These are phyloP conservation scores for Drosophila phalerata DNA, from an alignment of 2,888 invertebrate genomes.

Conservation along the genomic window DNA sequence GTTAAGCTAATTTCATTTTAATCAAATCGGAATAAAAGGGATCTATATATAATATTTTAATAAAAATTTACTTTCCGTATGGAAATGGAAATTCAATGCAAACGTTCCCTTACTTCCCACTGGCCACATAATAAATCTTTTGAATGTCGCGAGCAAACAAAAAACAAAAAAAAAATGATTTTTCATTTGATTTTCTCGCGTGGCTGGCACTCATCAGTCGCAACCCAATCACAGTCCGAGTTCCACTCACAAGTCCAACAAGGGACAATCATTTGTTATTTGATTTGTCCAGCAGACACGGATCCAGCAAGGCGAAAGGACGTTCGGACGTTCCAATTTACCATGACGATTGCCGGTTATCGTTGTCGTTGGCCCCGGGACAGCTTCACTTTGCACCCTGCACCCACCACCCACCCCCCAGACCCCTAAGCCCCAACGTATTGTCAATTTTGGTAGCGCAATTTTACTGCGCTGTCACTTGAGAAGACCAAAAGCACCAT, in stretches of 20 bases:
- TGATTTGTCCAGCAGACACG: constrained; percentile 60
- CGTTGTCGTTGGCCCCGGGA: constrained; percentile 45
- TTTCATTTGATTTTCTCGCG: constrained; percentile 65
- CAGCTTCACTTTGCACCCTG: constrained; percentile 15
- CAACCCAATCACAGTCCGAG: constrained; percentile 53
- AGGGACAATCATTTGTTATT: constrained; percentile 73
- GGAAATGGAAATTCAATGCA: constrained; percentile 38
- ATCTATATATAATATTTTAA: constrained; percentile 10
- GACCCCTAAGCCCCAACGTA: constrained; percentile 27
- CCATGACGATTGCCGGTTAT: constrained; percentile 57
- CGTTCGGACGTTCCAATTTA: constrained; percentile 66
- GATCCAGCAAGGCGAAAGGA: constrained; percentile 13
- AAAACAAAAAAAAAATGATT: constrained; percentile 21
- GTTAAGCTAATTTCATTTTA: constrained; percentile 31
- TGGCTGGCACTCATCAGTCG: constrained; percentile 60
- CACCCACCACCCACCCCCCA: neutral
- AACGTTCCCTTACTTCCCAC: constrained; percentile 34
- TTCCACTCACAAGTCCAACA: constrained; percentile 26
- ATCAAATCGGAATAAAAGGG: constrained; percentile 9
- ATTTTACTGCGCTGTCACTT: constrained; percentile 48
- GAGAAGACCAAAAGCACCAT: constrained; percentile 20
- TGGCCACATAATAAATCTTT: constrained; percentile 52
- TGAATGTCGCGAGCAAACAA: constrained; percentile 20
- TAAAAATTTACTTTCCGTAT: constrained; percentile 3
- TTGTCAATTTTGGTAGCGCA: constrained; percentile 56